Evolutionary conservation across 2,888 invertebrate species (phyloP), one percentile per base, ranked within the genome.

Genomic region (Chironomus riparius): DNA sequence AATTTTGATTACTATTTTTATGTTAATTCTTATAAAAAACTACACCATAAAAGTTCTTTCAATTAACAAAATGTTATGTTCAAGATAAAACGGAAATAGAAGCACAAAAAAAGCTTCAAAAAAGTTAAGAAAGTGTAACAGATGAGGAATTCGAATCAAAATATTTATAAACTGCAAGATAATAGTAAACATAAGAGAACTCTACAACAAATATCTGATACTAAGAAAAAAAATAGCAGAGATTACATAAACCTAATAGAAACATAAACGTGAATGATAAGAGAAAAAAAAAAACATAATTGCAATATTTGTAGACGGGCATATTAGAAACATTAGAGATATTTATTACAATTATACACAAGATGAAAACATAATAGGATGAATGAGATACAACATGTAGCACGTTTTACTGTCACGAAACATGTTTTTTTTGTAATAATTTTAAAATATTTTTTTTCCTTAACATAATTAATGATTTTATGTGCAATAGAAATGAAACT

Each of bases 281-380:
- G 15, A 28, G 18, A 50, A 21, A 38, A 48, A 70, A 70, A 13
- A 48, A 48, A 24, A 13, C 13, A 50, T 24, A 69, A 70, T 76
- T 76, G 76, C 76, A 76, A 76, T 76, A 76, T 76, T 56, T 76
- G 50, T 62, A 76, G 68, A 76, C 76, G 76, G 76, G 76, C 76
- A 76, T 76, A 76, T 70, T 71, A 28, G 47, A 50, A 21, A 56
- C 56, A 56, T 21, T 56, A 56, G 47, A n/a, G 47, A 24, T 18
- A 24, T 71, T 71, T 71, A 56, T 56, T 56, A 28, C 15, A 56
- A 15, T 56, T 56, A 15, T 56, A 38, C 38, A 38, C 38, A 38
- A 38, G 38, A 38, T 28, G 28, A 50, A 70, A 47, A 18, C 50
- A 70, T 18, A 47, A 71, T 15, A 56, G 18, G 15, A 18, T 56